Conservation (phyloP, 2,888 invertebrate species). For the Dolomedes plantarius region DNA sequence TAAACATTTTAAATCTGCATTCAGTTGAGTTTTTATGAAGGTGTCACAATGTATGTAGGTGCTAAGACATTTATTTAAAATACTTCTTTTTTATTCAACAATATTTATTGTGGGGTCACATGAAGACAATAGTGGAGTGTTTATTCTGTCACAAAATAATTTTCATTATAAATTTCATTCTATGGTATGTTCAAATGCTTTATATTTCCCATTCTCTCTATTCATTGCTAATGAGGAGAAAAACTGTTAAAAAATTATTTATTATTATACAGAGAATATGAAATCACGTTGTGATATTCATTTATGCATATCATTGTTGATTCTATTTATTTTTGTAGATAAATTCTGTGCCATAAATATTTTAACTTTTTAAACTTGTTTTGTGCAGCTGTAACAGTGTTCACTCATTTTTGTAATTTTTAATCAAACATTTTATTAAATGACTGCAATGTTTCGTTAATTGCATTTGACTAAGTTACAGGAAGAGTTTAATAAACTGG, state of each 20-base stretch:
- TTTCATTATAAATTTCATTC: background rate
- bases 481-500: too few relatives aligned
- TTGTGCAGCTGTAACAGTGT: background rate
- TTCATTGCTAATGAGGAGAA: too few relatives aligned
- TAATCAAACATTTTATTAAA: too few relatives aligned
- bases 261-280: too few relatives aligned
- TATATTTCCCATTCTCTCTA: background rate
- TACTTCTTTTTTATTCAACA: too few relatives aligned
- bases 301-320: background rate
- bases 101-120: too few relatives aligned
- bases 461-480: too few relatives aligned
- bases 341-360: background rate
- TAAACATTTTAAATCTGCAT: too few relatives aligned
- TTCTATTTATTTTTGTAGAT: slow-evolving; percentile 4
- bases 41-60: background rate
- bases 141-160: background rate
- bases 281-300: background rate
- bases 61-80: background rate
- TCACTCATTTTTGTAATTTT: too few relatives aligned
- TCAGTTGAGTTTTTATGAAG: background rate
- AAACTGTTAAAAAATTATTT: too few relatives aligned
- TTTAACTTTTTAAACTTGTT: background rate
- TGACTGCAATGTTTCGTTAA: too few relatives aligned
- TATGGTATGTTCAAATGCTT: background rate
- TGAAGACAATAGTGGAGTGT: background rate